Evolutionary conservation across 2,113 vertebrate species (phyloP), one percentile per base, ranked within the genome.

Genomic region (Phycodurus eques): DNA sequence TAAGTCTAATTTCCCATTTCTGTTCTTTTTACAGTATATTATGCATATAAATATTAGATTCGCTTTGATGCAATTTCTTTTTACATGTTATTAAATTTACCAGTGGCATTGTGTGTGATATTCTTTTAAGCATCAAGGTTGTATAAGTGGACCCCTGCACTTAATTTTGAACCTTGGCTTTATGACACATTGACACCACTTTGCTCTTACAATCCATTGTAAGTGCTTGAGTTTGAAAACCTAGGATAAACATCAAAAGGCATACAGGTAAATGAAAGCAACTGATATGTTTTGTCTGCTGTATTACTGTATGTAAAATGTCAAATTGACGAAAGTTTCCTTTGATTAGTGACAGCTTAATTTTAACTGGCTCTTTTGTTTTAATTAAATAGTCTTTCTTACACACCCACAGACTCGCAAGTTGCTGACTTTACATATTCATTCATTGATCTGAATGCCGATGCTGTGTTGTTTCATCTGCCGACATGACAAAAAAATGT

Each of bases 231-330:
- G 17, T 63, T 15, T 33, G 59, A 61, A 61, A 61, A 61, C 14
- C 0, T 10, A 2, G n/a, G 53, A n/a, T 2, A 22, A 54, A n/a
- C 2, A n/a, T 0, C 0, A 15, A 15, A 15, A 49, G 0, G 5
- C 47, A 49, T 5, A 49, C 14, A 49, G 15, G 14, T 15, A 17
- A 44, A 44, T 9, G 43, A 49, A 56, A 56, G n/a, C 53, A 56
- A n/a, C 2, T 9, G 53, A 19, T 27, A 53, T 1, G 10, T n/a
- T 56, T 56, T 56, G 53, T 10, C 19, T 22, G 19, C 20, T 8
- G 7, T 19, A 46, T 9, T 46, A 2, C 44, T 19, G 4, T 19
- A 19, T 15, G 49, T 51, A 17, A n/a, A n/a, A n/a, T n/a, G n/a
- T n/a, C n/a, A 19, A 19, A 51, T 6, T 8, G 14, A 19, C 11